These are phyloP conservation scores for Leucoraja erinaceus DNA, from an alignment of 2,113 vertebrate genomes.

Conservation along the genomic window DNA sequence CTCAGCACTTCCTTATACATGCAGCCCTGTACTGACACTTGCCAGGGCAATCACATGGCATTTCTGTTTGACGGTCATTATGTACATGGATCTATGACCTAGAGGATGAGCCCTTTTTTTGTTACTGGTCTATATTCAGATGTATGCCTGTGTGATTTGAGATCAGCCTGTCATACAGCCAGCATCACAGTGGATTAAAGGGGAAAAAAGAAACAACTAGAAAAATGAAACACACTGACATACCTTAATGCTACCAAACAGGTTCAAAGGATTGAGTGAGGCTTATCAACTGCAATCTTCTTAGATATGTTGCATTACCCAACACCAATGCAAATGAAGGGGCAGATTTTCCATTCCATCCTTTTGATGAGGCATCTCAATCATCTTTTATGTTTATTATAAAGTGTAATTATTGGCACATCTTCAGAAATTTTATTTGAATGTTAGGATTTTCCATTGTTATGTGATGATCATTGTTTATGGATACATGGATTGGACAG, in stretches of 20 bases:
- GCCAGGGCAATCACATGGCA: not conserved
- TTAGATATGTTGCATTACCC: not conserved
- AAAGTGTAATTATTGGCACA: not conserved
- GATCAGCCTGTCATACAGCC: not conserved
- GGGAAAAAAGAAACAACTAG: not conserved
- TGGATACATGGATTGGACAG: too few species aligned
- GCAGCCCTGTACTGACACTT: not conserved
- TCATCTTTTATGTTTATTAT: not conserved
- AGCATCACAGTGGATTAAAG: not conserved
- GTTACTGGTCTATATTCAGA: not conserved
- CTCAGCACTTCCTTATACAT: not conserved
- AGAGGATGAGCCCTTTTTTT: not conserved
- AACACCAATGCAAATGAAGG: not conserved
- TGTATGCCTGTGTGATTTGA: not conserved
- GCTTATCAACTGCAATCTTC: not conserved
- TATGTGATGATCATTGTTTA: not conserved
- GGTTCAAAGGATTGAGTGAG: not conserved
- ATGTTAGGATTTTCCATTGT: not conserved
- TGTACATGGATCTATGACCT: not conserved
- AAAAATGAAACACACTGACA: not conserved
- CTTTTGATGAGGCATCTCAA: not conserved
- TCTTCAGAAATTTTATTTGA: not conserved
- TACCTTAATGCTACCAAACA: not conserved
- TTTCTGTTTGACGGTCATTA: slow-evolving; percentile 19
- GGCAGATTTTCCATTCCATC: not conserved